Evolutionary conservation across 2,888 invertebrate genomes (phyloP).

Genomic region (Lapara coniferarum): DNA sequence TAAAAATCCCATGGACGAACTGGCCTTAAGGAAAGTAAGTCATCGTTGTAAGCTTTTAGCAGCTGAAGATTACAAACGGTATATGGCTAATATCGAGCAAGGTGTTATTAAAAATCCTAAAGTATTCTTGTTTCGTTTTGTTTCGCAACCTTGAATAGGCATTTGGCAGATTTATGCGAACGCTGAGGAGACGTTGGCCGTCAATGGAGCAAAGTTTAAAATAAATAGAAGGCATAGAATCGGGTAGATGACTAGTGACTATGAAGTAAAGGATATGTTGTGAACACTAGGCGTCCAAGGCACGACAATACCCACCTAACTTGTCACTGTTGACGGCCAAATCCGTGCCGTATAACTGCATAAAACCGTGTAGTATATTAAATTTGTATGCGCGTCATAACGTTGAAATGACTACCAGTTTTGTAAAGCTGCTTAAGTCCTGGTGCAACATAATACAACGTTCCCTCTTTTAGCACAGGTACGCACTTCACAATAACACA

Average conservation of each 20-base stretch:
- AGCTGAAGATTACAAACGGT: too few relatives aligned
- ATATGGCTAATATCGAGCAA: too few relatives aligned
- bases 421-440: not conserved
- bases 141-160: not conserved
- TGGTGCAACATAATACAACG: not conserved
- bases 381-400: conserved; percentile 2
- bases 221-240: not conserved
- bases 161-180: not conserved
- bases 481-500: conserved; percentile 9
- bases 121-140: not conserved
- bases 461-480: not conserved
- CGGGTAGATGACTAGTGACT: not conserved
- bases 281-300: not conserved
- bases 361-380: not conserved
- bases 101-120: too few relatives aligned
- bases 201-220: not conserved
- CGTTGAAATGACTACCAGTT: conserved; percentile 6
- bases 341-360: not conserved
- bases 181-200: too few relatives aligned
- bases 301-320: not conserved
- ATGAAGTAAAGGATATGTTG: not conserved
- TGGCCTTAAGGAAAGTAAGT: too few relatives aligned
- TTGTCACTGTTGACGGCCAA: not conserved
- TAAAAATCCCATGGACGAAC: too few relatives aligned
- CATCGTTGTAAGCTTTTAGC: too few relatives aligned